Evolutionary conservation across 2,113 vertebrate genomes (phyloP), one percentile per base, ranked within the genome.

Genomic region (Phrynosoma blainvillii): DNA sequence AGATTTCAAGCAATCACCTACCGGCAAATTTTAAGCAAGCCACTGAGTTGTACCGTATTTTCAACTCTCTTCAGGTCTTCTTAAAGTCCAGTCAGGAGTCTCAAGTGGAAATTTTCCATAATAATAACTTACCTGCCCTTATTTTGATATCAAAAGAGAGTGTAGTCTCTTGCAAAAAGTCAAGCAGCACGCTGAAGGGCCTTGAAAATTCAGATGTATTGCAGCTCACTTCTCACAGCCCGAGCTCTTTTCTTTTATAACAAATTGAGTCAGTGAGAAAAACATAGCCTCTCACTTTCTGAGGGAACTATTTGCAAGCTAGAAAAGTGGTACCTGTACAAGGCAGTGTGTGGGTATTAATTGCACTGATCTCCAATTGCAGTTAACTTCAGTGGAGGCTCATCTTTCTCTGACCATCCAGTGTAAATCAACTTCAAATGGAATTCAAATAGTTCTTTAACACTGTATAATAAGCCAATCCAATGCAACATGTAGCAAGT

Each of bases 361-460:
- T 79, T 86, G 84, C 62, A 78, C 62, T 52, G 75, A 68, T 86
- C 84, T 86, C 84, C 52, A 78, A 86, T 86, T 88, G 40, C 87
- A 88, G 42, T 78, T 77, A 77, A 1, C n/a, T 47, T 5, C 11
- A 30, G 40, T 87, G 59, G 25, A n/a, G 56, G 23, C 21, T 83
- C 62, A 77, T 32, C 30, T 82, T 82, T 88, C 32, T 56, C 20
- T 80, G 52, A 79, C 70, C 32, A 47, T 87, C 54, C 4, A 75
- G 54, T 65, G 12, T 47, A 82, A 82, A 75, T 40, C 27, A 66
- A 40, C 23, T 5, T 82, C 40, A 82, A 2, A 5, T 66, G 21
- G 20, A 66, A 87, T 81, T 47, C 30, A 30, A 65, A 65, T 81
- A 5, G 80, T 80, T 59, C 23, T 11, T 80, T 62, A 80, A 23